These are phyloP conservation scores for Epinephelus cyanopodus DNA, from an alignment of 2,113 vertebrate genomes.

Conservation along the genomic window DNA sequence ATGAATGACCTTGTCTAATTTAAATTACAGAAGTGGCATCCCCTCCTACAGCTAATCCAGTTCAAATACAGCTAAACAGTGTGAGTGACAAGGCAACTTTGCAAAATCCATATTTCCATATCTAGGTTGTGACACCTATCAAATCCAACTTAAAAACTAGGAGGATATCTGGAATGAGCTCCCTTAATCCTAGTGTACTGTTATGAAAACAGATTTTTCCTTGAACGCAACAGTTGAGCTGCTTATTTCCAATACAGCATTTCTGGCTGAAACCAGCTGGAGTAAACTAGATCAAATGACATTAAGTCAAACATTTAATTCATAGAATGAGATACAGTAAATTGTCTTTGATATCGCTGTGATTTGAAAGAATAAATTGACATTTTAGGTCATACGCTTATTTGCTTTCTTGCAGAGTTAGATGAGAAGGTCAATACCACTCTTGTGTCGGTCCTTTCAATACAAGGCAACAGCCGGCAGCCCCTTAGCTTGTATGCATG, in stretches of 20 bases:
- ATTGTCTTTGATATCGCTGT: conserved; percentile 29
- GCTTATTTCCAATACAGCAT: neutral
- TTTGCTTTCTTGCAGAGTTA: conserved; percentile 16
- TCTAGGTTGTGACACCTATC: neutral
- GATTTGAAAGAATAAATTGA: conserved; percentile 5
- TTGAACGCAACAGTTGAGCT: conserved; percentile 1
- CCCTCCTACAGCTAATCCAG: conserved; percentile 30
- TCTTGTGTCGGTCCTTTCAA: neutral
- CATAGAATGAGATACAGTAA: conserved; percentile 23
- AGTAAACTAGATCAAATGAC: neutral
- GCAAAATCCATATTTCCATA: conserved; percentile 21
- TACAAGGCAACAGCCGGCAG: neutral
- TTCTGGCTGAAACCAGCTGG: conserved; percentile 16
- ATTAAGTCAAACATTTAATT: conserved; percentile 18
- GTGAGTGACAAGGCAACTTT: conserved; percentile 27
- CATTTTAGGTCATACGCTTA: conserved; percentile 11
- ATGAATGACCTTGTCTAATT: neutral
- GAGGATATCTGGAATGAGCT: neutral
- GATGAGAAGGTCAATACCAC: neutral
- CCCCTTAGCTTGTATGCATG: neutral
- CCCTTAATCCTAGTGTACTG: conserved; percentile 3
- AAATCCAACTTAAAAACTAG: conserved; percentile 22
- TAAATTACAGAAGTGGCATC: conserved; percentile 6
- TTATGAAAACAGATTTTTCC: neutral
- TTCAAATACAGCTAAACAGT: conserved; percentile 24